Conservation (phyloP, 1,140 invertebrate genomes). For the Cydia amplana region DNA sequence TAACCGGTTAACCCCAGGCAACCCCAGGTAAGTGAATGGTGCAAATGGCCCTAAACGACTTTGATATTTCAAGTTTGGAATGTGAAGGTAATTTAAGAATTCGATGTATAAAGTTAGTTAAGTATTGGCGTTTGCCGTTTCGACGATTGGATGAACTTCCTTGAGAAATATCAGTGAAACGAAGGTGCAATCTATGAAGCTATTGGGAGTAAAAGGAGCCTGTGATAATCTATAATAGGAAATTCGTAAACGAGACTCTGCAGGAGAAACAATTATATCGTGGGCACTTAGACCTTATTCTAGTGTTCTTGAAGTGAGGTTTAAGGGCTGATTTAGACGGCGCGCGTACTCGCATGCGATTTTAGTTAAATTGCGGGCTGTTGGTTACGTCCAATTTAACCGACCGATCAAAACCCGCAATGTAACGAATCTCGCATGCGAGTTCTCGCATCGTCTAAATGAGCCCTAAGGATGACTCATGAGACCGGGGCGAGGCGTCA, state of each 20-base stretch:
- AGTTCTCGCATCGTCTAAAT: no score
- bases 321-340: no score
- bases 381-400: no score
- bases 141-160: slow-evolving; percentile 36
- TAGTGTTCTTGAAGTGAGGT: not conserved
- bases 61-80: slow-evolving; percentile 4
- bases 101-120: slow-evolving; percentile 26
- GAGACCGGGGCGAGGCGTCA: no score
- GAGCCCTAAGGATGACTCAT: no score
- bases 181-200: slow-evolving; percentile 62
- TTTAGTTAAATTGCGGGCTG: no score
- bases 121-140: slow-evolving; percentile 8
- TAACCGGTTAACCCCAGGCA: no score
- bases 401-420: no score
- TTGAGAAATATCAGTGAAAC: slow-evolving; percentile 48
- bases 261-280: not conserved
- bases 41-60: no score
- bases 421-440: no score
- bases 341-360: no score
- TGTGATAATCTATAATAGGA: slow-evolving; percentile 74
- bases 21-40: no score
- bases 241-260: slow-evolving; percentile 44
- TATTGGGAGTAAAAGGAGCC: slow-evolving; percentile 62
- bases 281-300: not conserved
- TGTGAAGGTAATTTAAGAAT: not conserved